These are phyloP conservation scores for Daubentonia madagascariensis DNA, from an alignment of 2,113 vertebrate genomes.

Conservation along the genomic window DNA sequence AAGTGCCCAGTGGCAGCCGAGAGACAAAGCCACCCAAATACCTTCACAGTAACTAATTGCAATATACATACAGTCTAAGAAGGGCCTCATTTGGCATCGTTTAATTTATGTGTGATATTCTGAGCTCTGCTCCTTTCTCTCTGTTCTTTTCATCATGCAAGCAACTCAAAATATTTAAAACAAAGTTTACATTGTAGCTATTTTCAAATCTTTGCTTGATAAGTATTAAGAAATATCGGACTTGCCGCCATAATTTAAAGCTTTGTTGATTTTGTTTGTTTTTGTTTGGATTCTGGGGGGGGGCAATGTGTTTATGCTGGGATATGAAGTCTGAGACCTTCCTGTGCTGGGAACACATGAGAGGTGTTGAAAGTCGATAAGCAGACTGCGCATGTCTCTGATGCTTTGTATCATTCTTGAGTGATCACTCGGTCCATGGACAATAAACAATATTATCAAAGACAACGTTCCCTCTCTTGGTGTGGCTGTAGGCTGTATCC, in stretches of 20 bases:
- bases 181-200: conserved; percentile 79
- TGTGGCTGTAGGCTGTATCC: neutral
- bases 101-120: conserved; percentile 64
- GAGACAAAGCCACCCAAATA: neutral
- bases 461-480: conserved; percentile 60
- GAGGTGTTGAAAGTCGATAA: conserved; percentile 80
- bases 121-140: neutral
- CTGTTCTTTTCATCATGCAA: conserved; percentile 53
- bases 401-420: conserved; percentile 89
- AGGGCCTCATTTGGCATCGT: conserved; percentile 39
- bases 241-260: conserved; percentile 87
- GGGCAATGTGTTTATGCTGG: conserved; percentile 76
- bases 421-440: conserved; percentile 85
- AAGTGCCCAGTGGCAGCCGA: neutral
- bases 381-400: conserved; percentile 87
- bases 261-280: conserved; percentile 78
- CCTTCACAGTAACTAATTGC: neutral
- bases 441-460: conserved; percentile 94
- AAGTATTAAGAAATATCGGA: conserved; percentile 81
- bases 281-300: conserved; percentile 37
- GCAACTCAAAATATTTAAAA: conserved; percentile 74
- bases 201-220: conserved; percentile 82
- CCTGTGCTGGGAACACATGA: conserved; percentile 86
- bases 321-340: conserved; percentile 81
- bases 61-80: neutral